Conservation (phyloP, 2,113 vertebrate species). For the Lipophrys pholis region DNA sequence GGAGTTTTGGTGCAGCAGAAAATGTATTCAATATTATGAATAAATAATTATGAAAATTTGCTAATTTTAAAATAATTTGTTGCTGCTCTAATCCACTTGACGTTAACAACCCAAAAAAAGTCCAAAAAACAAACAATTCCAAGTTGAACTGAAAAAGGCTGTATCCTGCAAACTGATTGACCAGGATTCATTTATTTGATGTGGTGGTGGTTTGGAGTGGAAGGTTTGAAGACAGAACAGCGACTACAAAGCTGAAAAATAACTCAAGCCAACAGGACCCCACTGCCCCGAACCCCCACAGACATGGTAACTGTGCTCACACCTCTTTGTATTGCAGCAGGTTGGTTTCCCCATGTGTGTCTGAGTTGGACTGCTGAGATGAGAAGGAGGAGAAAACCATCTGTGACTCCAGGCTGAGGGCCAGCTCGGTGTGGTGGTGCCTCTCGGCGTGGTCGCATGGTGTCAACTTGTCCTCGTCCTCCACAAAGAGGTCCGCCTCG, state of each 20-base stretch:
- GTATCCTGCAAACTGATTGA: neutral
- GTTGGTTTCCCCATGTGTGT: constrained; percentile 64
- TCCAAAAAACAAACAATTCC: neutral
- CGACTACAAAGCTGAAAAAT: constrained; percentile 29
- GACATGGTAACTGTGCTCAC: constrained; percentile 26
- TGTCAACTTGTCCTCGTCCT: constrained; percentile 79
- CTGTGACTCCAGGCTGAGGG: constrained; percentile 81
- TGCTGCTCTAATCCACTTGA: no score
- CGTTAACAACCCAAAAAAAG: neutral
- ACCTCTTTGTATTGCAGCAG: constrained; percentile 78
- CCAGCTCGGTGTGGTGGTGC: constrained; percentile 80
- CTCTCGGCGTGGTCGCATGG: constrained; percentile 80
- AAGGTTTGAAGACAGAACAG: constrained; percentile 8
- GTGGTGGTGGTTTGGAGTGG: neutral
- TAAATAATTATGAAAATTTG: no score
- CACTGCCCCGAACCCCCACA: constrained; percentile 17
- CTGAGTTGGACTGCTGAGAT: constrained; percentile 67
- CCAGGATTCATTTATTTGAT: neutral
- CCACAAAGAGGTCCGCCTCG: constrained; percentile 79
- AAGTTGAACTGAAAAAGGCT: neutral
- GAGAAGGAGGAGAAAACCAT: constrained; percentile 81
- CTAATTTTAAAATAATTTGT: no score
- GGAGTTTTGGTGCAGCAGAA: no score
- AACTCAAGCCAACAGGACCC: constrained; percentile 45
- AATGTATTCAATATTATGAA: no score